Percentiles rank a stretch among this genome's conserved stretches.
phyloP scores from a whole-genome alignment of 2,888 invertebrate species.

The Drosophila crucigera region DNA sequence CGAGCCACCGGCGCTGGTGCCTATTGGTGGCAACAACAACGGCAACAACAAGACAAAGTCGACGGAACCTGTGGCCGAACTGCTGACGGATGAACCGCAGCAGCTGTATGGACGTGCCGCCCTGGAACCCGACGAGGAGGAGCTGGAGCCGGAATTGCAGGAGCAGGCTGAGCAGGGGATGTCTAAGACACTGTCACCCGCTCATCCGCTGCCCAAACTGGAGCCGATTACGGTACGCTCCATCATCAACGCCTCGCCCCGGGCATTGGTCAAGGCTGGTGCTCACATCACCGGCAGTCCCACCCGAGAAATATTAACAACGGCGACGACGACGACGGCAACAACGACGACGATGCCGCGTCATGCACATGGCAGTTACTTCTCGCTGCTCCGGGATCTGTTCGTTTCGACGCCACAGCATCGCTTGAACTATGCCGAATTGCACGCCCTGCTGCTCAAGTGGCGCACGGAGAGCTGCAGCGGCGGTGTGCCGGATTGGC shows the following conservation, averaged over 20 bases:
- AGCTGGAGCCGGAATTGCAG: slow-evolving; percentile 32
- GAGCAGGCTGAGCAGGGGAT: slow-evolving; percentile 42
- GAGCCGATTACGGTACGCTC: slow-evolving; percentile 61
- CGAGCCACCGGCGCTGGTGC: slow-evolving; percentile 77
- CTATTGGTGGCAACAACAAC: slow-evolving; percentile 52
- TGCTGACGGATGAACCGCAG: slow-evolving; percentile 67
- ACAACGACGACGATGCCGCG: slow-evolving; percentile 85
- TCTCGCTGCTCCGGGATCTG: slow-evolving; percentile 94
- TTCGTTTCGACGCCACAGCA: slow-evolving; percentile 94
- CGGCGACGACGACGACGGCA: slow-evolving; percentile 69
- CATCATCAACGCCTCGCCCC: slow-evolving; percentile 23
- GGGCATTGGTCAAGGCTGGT: slow-evolving; percentile 31
- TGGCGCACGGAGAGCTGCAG: slow-evolving; percentile 87
- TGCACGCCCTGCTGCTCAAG: slow-evolving; percentile 90
- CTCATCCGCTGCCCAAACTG: slow-evolving; percentile 67
- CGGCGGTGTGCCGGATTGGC: slow-evolving; percentile 88
- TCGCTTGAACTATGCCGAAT: slow-evolving; percentile 91
- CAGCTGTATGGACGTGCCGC: slow-evolving; percentile 64
- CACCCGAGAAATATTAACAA: slow-evolving; percentile 35
- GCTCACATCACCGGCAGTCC: slow-evolving; percentile 70
- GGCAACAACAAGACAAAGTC: slow-evolving; percentile 20
- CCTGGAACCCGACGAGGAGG: slow-evolving; percentile 44
- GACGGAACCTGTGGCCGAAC: slow-evolving; percentile 23
- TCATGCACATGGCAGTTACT: slow-evolving; percentile 91
- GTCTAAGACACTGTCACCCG: slow-evolving; percentile 27